Evolutionary conservation across 2,888 invertebrate genomes (phyloP), one percentile per base, ranked within the genome.

Genomic region (Philereme vetulata): DNA sequence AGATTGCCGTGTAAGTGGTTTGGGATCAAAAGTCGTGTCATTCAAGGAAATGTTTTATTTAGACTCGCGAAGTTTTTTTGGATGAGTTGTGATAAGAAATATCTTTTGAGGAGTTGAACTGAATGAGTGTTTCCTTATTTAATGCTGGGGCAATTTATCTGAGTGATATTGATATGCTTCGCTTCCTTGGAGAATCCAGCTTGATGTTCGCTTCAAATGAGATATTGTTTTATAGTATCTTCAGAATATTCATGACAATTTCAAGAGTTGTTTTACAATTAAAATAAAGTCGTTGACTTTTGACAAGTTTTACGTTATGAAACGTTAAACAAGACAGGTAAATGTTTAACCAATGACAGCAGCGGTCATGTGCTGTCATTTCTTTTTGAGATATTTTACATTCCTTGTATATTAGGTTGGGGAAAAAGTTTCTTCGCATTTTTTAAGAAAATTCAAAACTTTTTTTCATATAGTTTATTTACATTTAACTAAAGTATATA

Each of bases 1-100:
- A 62, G 60, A 66, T 65, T 60, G 70, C 71, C 70, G 65, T 70
- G 64, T 70, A 69, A 73, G 61, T 71, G 56, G 55, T 62, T 73
- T 73, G 64, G 66, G 64, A 68, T 71, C 60, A 66, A 60, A 68
- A 60, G 64, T 56, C 56, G 54, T 70, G 59, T 64, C 61, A 62
- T 58, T 66, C 62, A 59, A 62, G 56, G 60, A 64, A 64, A 66
- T 62, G 61, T 62, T 40, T 66, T 68, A 64, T 66, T 65, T 64
- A 57, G 52, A 60, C 60, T 62, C 48, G 33, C 46, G 43, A 51
- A 57, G 65, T 64, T 54, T 62, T 56, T 62, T 63, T 60, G 60
- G 60, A 67, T 21, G 2, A 38, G 5, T 8, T 38, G 1, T 8
- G 38, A 8, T 38, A 38, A 6, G 38, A 3, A 38, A 38, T 38